Percentiles rank a stretch among this genome's conserved stretches.
Evolutionary conservation across 2,888 invertebrate species (phyloP).

Genomic region (Lepas anatifera): DNA sequence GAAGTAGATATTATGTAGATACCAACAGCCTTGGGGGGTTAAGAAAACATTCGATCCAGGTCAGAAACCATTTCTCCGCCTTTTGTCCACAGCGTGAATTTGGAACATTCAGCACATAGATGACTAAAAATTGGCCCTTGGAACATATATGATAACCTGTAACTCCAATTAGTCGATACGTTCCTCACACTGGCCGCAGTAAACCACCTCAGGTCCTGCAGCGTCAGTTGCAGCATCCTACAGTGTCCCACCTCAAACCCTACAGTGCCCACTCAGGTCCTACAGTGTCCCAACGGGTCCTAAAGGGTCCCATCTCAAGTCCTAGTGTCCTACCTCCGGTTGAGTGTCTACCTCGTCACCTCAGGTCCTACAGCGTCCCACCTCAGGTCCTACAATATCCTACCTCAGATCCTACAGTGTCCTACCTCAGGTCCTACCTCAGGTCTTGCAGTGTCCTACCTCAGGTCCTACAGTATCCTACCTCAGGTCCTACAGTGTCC

Average conservation of each 20-base stretch:
- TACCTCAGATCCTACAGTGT: no score
- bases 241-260: no score
- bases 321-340: no score
- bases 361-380: no score
- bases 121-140: not conserved
- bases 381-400: no score
- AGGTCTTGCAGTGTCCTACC: no score
- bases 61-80: no score
- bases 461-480: no score
- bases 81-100: no score
- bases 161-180: not conserved
- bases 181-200: not conserved
- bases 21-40: not conserved
- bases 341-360: no score
- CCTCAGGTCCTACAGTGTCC: no score
- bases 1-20: not conserved
- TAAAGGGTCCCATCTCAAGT: slow-evolving; percentile 16
- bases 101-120: not conserved
- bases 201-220: not conserved
- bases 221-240: not conserved
- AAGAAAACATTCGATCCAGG: not conserved
- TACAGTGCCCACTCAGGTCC: not conserved
- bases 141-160: not conserved
- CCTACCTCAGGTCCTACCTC: no score
- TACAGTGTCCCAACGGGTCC: not conserved